These are phyloP conservation scores for Natrix natrix DNA, from an alignment of 2,797 vertebrate genomes.

Conservation along the genomic window DNA sequence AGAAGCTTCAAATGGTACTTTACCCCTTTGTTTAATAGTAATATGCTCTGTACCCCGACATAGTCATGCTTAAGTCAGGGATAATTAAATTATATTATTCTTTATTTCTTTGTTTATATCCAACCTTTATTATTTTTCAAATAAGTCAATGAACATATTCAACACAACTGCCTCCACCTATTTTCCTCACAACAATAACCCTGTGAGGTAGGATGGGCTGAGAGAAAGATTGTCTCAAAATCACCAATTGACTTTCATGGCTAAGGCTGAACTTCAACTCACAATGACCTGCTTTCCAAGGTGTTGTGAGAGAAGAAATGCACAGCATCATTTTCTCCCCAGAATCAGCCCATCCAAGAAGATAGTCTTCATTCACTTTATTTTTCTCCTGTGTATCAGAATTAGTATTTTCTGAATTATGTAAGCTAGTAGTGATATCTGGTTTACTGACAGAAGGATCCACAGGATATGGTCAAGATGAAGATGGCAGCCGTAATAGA, in stretches of 20 bases:
- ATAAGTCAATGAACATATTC: neutral
- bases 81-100: neutral
- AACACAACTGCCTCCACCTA: neutral
- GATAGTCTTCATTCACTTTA: neutral
- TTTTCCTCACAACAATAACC: neutral
- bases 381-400: neutral
- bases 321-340: neutral
- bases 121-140: neutral
- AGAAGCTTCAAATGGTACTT: neutral
- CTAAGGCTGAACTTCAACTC: neutral
- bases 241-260: neutral
- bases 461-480: neutral
- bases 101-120: neutral
- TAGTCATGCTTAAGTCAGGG: neutral
- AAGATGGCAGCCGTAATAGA: neutral
- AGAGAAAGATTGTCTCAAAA: neutral
- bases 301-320: neutral
- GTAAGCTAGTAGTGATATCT: neutral
- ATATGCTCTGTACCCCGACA: neutral
- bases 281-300: neutral
- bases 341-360: neutral
- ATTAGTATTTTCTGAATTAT: neutral
- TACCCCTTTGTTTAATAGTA: neutral
- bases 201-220: neutral
- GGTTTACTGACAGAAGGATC: neutral